Base-by-base conservation (phyloP, 2,797 vertebrate genomes). In the Sebastolobus alascanus region DNA sequence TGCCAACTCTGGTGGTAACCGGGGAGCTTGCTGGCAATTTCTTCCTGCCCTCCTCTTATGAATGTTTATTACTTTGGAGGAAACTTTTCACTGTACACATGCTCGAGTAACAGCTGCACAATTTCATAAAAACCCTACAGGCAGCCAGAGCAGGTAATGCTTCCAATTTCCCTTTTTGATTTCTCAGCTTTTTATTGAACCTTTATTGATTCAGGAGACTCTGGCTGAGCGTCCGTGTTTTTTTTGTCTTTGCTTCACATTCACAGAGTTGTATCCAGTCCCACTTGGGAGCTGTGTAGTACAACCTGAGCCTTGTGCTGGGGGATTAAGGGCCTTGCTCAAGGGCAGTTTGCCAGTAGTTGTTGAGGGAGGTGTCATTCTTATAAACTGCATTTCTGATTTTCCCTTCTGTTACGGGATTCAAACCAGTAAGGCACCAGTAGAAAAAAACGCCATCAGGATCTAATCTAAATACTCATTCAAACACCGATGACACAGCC, bases 1-100 rank as follows among this genome's bases (percentile, higher is more conserved):
- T 87, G 73, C 67, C 79, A 84, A 87, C 80, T 38, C 5, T 35
- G 25, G 22, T 20, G 14, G 64, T 73, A 77, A 83, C 80, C 72
- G 37, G 55, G 56, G 56, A 78, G 71, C 29, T 16, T 1, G 33
- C 65, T 75, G 82, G 69, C 29, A 22, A 11, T 37, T 35, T 56
- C 16, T 61, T 68, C n/a, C 59, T 40, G 22, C 43, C n/a, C 43
- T 80, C 11, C 16, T 59, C 63, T 52, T 37, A 20, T 67, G 60
- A 61, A 70, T 68, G 55, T 88, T 79, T 70, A 74, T 60, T 27
- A 73, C 59, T 72, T 59, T 25, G 31, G 61, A 64, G 43, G 6
- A 74, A 79, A 81, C 64, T 69, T 84, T 70, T 59, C n/a, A 40
- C n/a, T 6, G 3, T 25, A 1, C 43, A 54, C 11, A 3, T 31